phyloP scores from a whole-genome alignment of 2,797 vertebrate genomes.

The Ctenochaetus hawaiiensis region DNA sequence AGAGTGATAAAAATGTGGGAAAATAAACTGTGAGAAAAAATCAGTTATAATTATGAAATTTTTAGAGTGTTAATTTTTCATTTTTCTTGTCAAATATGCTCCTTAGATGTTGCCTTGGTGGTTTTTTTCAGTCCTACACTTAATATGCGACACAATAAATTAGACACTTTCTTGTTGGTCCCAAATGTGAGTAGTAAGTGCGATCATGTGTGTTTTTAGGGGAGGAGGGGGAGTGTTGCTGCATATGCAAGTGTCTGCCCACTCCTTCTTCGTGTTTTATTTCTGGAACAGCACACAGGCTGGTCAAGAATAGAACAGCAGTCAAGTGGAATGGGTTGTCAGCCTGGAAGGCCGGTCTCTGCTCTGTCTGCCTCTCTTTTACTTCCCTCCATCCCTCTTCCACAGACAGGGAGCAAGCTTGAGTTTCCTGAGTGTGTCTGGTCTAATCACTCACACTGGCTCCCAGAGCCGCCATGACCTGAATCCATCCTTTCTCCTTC shows the following conservation, averaged over 20 bases:
- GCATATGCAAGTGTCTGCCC: conserved; percentile 51
- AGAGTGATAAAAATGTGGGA: background rate
- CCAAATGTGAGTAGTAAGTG: background rate
- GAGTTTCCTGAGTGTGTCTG: conserved; percentile 73
- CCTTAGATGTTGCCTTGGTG: too few relatives aligned
- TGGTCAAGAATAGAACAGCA: conserved; percentile 74
- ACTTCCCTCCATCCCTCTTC: conserved; percentile 33
- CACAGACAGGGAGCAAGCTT: conserved; percentile 59
- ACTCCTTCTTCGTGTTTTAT: conserved; percentile 68
- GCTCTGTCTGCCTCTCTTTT: conserved; percentile 39
- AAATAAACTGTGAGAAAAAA: background rate
- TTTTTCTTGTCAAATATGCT: background rate
- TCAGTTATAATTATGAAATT: background rate
- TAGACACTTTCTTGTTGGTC: background rate
- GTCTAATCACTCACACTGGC: conserved; percentile 78
- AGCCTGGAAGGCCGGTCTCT: conserved; percentile 50
- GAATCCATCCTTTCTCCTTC: conserved; percentile 78
- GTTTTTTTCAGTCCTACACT: too few relatives aligned
- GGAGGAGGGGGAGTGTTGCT: conserved; percentile 7
- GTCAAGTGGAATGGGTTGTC: conserved; percentile 61
- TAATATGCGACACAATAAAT: too few relatives aligned
- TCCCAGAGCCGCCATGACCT: conserved; percentile 78
- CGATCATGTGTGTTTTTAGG: conserved; percentile 13
- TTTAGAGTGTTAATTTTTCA: background rate
- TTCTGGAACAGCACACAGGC: conserved; percentile 69